A percentile compares a stretch with the other conserved stretches of the same genome.
These are phyloP conservation scores for Calameuta idolon DNA, from an alignment of 2,888 invertebrate species.

Conservation along the genomic window DNA sequence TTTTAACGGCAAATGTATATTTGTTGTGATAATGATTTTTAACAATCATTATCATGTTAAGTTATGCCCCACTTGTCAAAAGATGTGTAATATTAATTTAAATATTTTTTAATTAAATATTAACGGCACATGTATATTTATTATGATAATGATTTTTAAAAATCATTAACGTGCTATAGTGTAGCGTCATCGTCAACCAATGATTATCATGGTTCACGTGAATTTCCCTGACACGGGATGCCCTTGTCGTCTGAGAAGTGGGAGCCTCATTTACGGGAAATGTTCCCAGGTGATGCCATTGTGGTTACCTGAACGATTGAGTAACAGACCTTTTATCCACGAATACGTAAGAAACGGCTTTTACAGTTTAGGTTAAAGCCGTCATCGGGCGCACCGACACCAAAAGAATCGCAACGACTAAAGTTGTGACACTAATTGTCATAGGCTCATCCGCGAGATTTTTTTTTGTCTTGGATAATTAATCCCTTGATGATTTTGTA, in stretches of 20 bases:
- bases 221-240: slow-evolving; percentile 43
- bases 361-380: background rate
- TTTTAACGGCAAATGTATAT: too few species aligned
- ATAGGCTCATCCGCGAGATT: background rate
- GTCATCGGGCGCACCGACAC: background rate
- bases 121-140: too few species aligned
- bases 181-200: background rate
- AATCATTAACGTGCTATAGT: background rate
- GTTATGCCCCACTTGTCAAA: background rate
- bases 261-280: slow-evolving; percentile 56
- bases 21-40: background rate
- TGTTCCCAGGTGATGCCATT: slow-evolving; percentile 61
- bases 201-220: background rate
- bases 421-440: background rate
- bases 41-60: background rate
- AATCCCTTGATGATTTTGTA: background rate
- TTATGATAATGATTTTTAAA: background rate
- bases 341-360: slow-evolving; percentile 17
- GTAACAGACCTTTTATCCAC: slow-evolving; percentile 43
- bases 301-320: slow-evolving; percentile 45
- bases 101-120: too few species aligned
- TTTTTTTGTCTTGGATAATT: background rate
- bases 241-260: slow-evolving; percentile 44
- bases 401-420: background rate
- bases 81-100: background rate